Conservation (phyloP, 1,140 invertebrate genomes). For the Penaeus indicus region DNA sequence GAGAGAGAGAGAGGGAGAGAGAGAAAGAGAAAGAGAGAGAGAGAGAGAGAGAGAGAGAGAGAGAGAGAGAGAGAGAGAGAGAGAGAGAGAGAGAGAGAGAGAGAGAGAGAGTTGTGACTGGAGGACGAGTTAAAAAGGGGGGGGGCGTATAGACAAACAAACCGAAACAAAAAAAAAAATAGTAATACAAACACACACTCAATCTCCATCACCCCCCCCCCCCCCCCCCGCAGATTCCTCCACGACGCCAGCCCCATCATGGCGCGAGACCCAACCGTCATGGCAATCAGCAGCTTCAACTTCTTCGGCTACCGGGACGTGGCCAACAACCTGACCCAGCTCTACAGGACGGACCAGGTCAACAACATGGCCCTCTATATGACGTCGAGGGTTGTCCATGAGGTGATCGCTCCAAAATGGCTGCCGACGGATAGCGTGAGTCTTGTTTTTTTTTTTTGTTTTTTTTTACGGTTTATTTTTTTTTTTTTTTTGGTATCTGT, state of each 20-base stretch:
- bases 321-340: conserved; percentile 50
- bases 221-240: conserved; percentile 40
- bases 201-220: not conserved
- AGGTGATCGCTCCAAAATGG: conserved; percentile 55
- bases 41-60: too few species aligned
- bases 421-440: conserved; percentile 40
- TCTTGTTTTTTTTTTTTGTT: not conserved
- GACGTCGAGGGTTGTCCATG: conserved; percentile 34
- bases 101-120: too few species aligned
- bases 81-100: too few species aligned
- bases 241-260: conserved; percentile 53
- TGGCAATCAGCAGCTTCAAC: conserved; percentile 61
- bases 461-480: too few species aligned
- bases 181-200: too few species aligned
- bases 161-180: too few species aligned
- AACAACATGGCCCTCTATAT: conserved; percentile 53
- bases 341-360: conserved; percentile 54
- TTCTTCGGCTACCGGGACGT: conserved; percentile 56
- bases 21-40: too few species aligned
- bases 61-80: too few species aligned
- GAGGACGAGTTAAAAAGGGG: too few species aligned
- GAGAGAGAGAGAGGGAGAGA: too few species aligned
- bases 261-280: conserved; percentile 51
- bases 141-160: too few species aligned
- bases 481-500: not conserved